These are phyloP conservation scores for Drosophila vallismaia DNA, from an alignment of 2,888 invertebrate genomes.

Conservation along the genomic window DNA sequence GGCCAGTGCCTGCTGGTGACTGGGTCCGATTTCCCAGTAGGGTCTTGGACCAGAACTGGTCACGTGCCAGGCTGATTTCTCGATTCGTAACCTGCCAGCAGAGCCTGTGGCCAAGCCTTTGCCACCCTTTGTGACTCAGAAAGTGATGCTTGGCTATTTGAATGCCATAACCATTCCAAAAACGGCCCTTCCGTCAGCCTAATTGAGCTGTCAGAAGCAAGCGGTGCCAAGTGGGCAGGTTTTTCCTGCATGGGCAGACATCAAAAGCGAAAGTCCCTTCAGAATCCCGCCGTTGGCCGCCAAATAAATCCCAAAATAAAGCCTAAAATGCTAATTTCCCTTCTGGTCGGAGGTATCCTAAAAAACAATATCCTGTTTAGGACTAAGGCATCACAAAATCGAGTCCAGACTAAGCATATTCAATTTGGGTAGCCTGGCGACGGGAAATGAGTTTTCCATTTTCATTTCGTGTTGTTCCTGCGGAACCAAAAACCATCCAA, in stretches of 20 bases:
- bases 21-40: slow-evolving; percentile 9
- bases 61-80: slow-evolving; percentile 27
- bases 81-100: background rate
- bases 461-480: slow-evolving; percentile 11
- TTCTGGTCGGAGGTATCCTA: slow-evolving; percentile 20
- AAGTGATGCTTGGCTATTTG: background rate
- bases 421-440: slow-evolving; percentile 48
- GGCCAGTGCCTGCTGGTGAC: background rate
- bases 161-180: slow-evolving; percentile 1
- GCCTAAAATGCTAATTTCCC: slow-evolving; percentile 67
- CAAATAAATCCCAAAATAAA: slow-evolving; percentile 21
- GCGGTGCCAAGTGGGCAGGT: slow-evolving; percentile 17
- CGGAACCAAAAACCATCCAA: slow-evolving; percentile 5
- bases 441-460: slow-evolving; percentile 62
- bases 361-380: slow-evolving; percentile 66
- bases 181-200: slow-evolving; percentile 29
- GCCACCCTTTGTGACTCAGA: background rate
- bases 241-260: slow-evolving; percentile 38
- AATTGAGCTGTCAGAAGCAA: slow-evolving; percentile 68
- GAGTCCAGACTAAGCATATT: slow-evolving; percentile 30
- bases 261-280: slow-evolving; percentile 55
- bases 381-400: slow-evolving; percentile 37
- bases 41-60: slow-evolving; percentile 7
- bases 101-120: background rate
- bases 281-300: slow-evolving; percentile 16